Base-by-base conservation (phyloP, 92 coral and sea anemone genomes). In the Zoanthus sociatus region DNA sequence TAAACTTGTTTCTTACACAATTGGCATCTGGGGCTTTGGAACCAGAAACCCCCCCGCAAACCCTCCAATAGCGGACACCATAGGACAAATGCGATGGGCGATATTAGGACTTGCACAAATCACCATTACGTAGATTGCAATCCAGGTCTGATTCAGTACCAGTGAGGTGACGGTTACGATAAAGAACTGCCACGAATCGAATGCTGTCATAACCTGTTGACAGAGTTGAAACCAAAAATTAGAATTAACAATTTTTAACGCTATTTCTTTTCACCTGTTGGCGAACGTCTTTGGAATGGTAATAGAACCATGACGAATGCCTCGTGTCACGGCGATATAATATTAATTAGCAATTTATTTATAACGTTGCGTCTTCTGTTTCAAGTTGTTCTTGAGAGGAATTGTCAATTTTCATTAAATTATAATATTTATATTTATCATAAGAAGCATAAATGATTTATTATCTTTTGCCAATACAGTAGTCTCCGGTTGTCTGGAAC, bases 61-160 rank as follows among this genome's bases (percentile, higher is more conserved):
- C 33, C 93, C 93, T 33, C 93, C 93, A 67, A 91, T 91, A 9
- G 93, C 93, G 51, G 93, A 91, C 20, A 91, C 93, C 93, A 91
- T 91, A 11, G 93, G 93, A 77, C 93, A 91, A 74, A 91, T 83
- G 42, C 93, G 93, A 88, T 91, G 93, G 56, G 93, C 91, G 42
- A 88, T 78, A 71, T 48, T 69, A 60, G 93, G 93, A 44, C 84
- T 83, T 61, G 93, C 91, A 71, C 93, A 91, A 73, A 91, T 91
- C 86, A 91, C 91, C 91, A 91, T 87, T 91, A 88, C 83, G 83
- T 91, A 91, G 69, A 91, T 84, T 32, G 93, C 91, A 47, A 91
- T 84, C 93, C 93, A 91, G 17, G 93, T 91, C 86, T 91, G 93
- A 77, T 91, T 91, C 14, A 91, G 71, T 56, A 91, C 91, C 91